Base-by-base conservation (phyloP, 2,888 invertebrate species). In the Drosophila infuscata region DNA sequence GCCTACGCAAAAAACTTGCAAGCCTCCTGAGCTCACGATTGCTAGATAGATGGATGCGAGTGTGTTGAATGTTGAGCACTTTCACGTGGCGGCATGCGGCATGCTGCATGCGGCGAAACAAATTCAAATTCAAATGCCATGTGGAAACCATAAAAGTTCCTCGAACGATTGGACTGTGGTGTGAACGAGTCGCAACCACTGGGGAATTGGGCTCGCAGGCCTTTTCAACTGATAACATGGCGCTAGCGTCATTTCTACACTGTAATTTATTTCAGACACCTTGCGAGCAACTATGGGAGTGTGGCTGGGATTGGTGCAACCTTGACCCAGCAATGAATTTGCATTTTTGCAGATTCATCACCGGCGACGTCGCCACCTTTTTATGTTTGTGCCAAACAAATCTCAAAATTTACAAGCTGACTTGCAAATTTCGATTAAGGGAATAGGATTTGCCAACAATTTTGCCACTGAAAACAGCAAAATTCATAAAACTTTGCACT, bases 161-260 rank as follows among this genome's bases (percentile, higher is more conserved):
- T 72, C 70, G 54, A 75, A 74, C 81, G 83, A 85, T 88, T 90
- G 81, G 88, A 82, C 88, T 82, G 85, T 82, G 72, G 85, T 77
- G 79, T 67, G 80, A 70, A 74, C 43, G 46, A 67, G 68, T 66
- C 71, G 57, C 73, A 52, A 57, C 54, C 81, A 58, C 59, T 64
- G 70, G 71, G 81, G 79, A 82, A 84, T 84, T 84, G 82, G 66
- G 58, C 67, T 54, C 54, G 56, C 53, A 65, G 70, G 65, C 86
- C 73, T 83, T 84, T 85, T 81, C 74, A 79, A 75, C 88, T 85
- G 88, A 88, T 83, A 83, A 88, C 83, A 69, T 67, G 68, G 66
- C 68, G 63, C 70, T 64, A 11, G 64, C 60, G 49, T 60, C 75
- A 80, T 80, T 83, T 88, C 85, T 83, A 85, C 81, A 71, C 77